These are phyloP conservation scores for Oncopeltus fasciatus DNA, from an alignment of 1,140 invertebrate species.

Conservation along the genomic window DNA sequence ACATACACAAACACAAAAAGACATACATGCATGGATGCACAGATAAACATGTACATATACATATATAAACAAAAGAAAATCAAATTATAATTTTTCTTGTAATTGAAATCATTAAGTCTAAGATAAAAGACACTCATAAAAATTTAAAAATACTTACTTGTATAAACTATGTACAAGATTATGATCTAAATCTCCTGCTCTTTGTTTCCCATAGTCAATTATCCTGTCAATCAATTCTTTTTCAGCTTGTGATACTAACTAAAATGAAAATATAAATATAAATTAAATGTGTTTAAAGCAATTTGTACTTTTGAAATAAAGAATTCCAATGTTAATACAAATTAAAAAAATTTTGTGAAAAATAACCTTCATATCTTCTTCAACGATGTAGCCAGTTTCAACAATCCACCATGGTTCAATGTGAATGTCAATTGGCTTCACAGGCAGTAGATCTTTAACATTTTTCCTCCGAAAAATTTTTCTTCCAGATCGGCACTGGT, in stretches of 20 bases:
- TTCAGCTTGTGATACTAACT: slow-evolving; percentile 50
- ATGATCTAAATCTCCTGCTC: slow-evolving; percentile 64
- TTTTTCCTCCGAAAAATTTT: slow-evolving; percentile 44
- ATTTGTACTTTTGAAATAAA: too few relatives aligned
- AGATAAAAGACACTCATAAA: background rate
- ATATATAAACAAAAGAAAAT: too few relatives aligned
- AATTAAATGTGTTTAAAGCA: background rate
- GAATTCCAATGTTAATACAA: too few relatives aligned
- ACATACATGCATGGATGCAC: too few relatives aligned
- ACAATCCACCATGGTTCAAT: slow-evolving; percentile 87
- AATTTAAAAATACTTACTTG: slow-evolving; percentile 35
- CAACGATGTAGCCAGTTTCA: slow-evolving; percentile 71
- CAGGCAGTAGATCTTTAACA: slow-evolving; percentile 58
- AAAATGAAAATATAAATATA: slow-evolving; percentile 25
- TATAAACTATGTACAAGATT: slow-evolving; percentile 59
- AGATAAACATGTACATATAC: too few relatives aligned
- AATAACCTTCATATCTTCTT: slow-evolving; percentile 74
- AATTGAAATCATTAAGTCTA: background rate
- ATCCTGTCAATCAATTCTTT: slow-evolving; percentile 69
- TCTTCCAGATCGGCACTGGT: slow-evolving; percentile 55
- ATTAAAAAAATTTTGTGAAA: too few relatives aligned
- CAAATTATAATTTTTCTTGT: too few relatives aligned
- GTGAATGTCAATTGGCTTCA: slow-evolving; percentile 53
- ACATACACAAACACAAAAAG: too few relatives aligned
- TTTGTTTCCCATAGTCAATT: slow-evolving; percentile 70